Percentiles rank a stretch among this genome's conserved stretches.
Conservation (phyloP, 2,888 invertebrate genomes). For the Nebria brevicollis region DNA sequence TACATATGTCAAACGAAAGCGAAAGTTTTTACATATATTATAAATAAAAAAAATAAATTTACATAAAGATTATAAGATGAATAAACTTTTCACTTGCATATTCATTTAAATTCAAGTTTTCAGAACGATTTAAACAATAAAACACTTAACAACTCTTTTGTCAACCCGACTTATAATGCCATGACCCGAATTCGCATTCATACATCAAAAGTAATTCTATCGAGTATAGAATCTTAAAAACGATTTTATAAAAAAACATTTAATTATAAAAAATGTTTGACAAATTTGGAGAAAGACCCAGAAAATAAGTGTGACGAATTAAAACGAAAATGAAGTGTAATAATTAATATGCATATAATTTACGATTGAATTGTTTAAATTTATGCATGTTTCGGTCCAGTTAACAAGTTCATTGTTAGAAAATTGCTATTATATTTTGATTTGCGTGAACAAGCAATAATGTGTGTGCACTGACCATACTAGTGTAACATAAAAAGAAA, state of each 20-base stretch:
- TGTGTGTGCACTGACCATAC: not conserved
- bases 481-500: not conserved
- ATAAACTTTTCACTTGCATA: conserved; percentile 12
- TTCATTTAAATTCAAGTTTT: not conserved
- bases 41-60: not conserved
- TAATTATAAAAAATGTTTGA: too few species aligned
- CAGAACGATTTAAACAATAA: not conserved
- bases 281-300: too few species aligned
- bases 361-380: not conserved
- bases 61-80: conserved; percentile 17
- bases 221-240: too few species aligned
- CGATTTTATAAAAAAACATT: too few species aligned
- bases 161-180: too few species aligned
- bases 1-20: not conserved
- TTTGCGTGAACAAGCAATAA: conserved; percentile 9
- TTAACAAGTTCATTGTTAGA: conserved; percentile 4
- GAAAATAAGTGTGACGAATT: too few species aligned
- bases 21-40: not conserved
- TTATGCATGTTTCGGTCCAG: conserved; percentile 3
- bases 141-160: not conserved
- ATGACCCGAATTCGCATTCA: too few species aligned
- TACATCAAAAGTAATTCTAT: too few species aligned
- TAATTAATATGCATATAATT: not conserved
- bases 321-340: not conserved
- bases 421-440: conserved; percentile 20